Conservation (phyloP, 2,888 invertebrate genomes). For the Ceriagrion tenellum region DNA sequence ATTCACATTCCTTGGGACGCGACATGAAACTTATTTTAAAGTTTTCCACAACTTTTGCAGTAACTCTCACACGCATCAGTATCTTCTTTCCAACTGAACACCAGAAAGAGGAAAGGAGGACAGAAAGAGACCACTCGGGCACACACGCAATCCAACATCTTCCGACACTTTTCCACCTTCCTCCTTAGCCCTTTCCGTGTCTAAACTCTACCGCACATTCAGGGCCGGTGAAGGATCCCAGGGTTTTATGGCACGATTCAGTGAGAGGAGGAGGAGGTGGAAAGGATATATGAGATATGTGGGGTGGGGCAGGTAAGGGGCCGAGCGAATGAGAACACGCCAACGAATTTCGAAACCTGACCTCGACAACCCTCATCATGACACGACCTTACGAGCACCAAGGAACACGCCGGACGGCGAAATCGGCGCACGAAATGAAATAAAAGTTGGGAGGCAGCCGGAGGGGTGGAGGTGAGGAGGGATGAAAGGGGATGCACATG, state of each 20-base stretch:
- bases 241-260: background rate
- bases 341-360: conserved; percentile 70
- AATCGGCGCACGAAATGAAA: conserved; percentile 41
- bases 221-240: too few species aligned
- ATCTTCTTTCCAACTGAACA: too few species aligned
- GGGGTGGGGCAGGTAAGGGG: background rate
- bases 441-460: too few species aligned
- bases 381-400: background rate
- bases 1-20: too few species aligned
- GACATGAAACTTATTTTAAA: too few species aligned
- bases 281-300: background rate
- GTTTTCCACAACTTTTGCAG: too few species aligned
- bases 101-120: too few species aligned
- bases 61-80: too few species aligned
- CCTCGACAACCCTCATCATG: conserved; percentile 67
- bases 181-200: background rate
- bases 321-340: conserved; percentile 70
- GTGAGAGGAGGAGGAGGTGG: background rate
- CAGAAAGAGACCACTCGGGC: background rate
- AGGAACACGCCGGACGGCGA: background rate
- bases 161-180: background rate
- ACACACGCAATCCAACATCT: background rate
- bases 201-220: background rate
- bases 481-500: too few species aligned
- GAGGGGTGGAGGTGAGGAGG: too few species aligned